Percentiles rank a stretch among this genome's conserved stretches.
phyloP scores from a whole-genome alignment of 2,797 vertebrate genomes.

The Pangasius krempfi region DNA sequence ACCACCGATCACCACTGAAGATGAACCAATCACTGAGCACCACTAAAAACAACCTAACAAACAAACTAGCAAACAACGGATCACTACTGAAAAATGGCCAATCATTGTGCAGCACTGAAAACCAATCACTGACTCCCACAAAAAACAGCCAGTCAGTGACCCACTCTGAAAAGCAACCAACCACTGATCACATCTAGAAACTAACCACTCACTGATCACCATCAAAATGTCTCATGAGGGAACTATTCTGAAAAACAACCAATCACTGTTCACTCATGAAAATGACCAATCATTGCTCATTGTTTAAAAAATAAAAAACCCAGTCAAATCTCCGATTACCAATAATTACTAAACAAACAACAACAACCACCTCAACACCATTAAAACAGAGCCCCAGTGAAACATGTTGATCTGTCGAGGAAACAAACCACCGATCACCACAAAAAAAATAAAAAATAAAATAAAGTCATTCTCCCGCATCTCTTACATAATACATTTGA shows the following conservation, averaged over 20 bases:
- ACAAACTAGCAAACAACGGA: background rate
- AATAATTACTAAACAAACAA: background rate
- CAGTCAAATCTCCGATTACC: background rate
- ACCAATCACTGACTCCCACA: background rate
- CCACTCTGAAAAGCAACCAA: background rate
- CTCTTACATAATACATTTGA: background rate
- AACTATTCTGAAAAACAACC: too few species aligned
- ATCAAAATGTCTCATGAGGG: background rate
- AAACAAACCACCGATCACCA: background rate
- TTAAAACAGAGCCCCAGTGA: background rate
- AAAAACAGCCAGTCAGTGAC: too few species aligned
- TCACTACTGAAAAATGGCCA: background rate
- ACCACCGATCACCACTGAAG: background rate
- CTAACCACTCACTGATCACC: background rate
- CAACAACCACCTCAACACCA: background rate
- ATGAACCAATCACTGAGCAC: background rate
- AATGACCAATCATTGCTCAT: background rate
- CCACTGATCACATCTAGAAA: background rate
- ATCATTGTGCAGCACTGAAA: background rate
- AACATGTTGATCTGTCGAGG: background rate
- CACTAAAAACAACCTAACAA: background rate
- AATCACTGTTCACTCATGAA: too few species aligned
- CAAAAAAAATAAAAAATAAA: background rate
- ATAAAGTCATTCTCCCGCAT: too few species aligned
- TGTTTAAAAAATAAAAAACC: background rate